phyloP scores from a whole-genome alignment of 2,113 vertebrate genomes.

The Odobenus rosmarus region DNA sequence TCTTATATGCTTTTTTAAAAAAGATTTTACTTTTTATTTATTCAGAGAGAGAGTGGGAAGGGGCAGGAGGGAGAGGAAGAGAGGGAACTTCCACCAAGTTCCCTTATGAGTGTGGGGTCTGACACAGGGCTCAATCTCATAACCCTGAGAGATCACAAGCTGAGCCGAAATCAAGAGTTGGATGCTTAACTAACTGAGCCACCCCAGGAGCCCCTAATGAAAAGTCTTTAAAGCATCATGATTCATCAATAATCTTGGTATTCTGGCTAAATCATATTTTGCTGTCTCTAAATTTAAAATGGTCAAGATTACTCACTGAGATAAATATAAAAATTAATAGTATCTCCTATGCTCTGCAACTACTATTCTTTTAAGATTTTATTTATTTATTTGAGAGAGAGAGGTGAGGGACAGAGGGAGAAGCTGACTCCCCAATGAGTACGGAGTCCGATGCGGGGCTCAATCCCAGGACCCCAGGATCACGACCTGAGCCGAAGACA shows the following conservation, averaged over 20 bases:
- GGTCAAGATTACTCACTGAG: background rate
- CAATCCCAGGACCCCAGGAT: too few relatives aligned
- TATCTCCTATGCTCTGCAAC: background rate
- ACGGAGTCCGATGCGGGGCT: too few relatives aligned
- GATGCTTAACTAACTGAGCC: background rate
- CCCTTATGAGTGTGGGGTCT: background rate
- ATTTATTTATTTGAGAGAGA: too few relatives aligned
- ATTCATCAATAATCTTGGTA: conserved; percentile 1
- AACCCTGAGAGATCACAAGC: background rate
- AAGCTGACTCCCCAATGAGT: too few relatives aligned
- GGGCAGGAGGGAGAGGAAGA: background rate
- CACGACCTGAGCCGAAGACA: too few relatives aligned
- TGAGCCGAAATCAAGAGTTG: background rate
- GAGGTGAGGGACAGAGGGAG: too few relatives aligned
- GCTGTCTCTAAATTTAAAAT: background rate
- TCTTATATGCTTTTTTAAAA: background rate
- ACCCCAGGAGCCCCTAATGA: background rate
- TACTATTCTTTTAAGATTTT: background rate
- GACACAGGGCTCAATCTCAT: background rate
- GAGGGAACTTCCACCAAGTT: background rate
- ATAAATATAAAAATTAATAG: conserved; percentile 24
- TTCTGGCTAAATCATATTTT: conserved; percentile 20
- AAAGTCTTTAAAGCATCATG: background rate
- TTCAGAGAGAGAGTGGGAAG: background rate
- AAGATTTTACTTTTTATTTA: background rate